phyloP scores from a whole-genome alignment of 1,140 invertebrate genomes.

The Panagrolaimus sp. region DNA sequence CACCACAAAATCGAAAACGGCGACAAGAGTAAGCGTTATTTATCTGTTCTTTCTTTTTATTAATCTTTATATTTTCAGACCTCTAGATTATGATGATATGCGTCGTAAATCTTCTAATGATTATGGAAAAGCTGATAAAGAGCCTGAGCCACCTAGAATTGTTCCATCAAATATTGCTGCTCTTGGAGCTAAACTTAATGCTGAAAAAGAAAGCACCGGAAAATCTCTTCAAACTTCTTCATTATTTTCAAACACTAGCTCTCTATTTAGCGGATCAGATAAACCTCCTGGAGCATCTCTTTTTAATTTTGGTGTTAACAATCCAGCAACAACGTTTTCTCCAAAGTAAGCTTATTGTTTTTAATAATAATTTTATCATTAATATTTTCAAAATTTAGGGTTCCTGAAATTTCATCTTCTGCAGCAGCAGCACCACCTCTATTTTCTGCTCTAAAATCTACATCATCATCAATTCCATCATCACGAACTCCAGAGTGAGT shows the following conservation, averaged over 20 bases:
- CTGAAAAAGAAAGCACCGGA: not conserved
- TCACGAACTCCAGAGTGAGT: not conserved
- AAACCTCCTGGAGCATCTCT: no score
- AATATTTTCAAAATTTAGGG: no score
- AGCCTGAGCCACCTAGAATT: not conserved
- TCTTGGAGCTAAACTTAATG: not conserved
- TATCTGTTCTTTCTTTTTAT: no score
- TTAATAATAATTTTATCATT: no score
- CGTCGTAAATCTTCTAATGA: not conserved
- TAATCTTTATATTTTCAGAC: no score
- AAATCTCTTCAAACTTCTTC: not conserved
- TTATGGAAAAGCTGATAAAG: not conserved
- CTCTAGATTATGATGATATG: conserved; percentile 10
- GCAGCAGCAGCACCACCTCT: not conserved
- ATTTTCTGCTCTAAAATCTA: not conserved
- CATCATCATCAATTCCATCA: not conserved
- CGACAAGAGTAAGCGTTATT: not conserved
- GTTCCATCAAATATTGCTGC: not conserved
- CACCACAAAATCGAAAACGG: not conserved
- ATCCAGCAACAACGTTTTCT: no score
- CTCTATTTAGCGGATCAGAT: no score
- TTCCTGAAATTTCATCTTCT: not conserved
- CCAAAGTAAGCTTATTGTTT: no score
- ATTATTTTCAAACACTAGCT: not conserved
- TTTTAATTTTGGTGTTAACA: no score